Conservation (phyloP, 2,113 vertebrate species). For the Urocitellus parryii region DNA sequence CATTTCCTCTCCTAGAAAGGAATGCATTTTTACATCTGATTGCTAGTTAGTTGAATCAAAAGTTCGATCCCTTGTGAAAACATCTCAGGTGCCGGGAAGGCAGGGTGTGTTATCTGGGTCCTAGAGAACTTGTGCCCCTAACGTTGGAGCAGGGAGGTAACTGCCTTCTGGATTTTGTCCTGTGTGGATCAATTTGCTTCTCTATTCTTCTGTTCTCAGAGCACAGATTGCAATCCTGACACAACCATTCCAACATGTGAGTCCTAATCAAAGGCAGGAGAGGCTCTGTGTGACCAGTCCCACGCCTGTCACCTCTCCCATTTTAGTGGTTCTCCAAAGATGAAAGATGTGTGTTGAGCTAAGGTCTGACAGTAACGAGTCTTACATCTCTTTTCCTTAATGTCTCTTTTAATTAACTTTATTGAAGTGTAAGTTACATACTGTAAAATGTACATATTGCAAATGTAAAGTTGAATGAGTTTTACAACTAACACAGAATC, state of each 20-base stretch:
- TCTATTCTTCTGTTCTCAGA: not conserved
- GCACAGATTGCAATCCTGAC: not conserved
- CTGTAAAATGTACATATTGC: not conserved
- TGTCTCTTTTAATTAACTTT: constrained; percentile 27
- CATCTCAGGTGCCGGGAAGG: not conserved
- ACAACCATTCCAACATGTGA: not conserved
- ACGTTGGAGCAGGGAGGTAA: not conserved
- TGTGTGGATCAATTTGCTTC: not conserved
- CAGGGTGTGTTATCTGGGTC: not conserved
- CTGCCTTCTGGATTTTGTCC: not conserved
- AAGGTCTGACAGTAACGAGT: not conserved
- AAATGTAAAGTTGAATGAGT: not conserved
- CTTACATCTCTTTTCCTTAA: not conserved
- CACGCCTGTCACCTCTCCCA: not conserved
- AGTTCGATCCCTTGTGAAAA: not conserved
- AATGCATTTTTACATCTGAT: not conserved
- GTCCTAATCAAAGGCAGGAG: not conserved
- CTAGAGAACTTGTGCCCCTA: not conserved
- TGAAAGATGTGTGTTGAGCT: not conserved
- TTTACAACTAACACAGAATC: not conserved
- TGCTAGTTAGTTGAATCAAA: not conserved
- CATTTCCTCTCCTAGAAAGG: not conserved
- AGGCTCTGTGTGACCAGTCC: not conserved
- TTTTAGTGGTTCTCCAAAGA: not conserved
- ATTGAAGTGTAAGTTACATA: not conserved